A percentile compares a stretch with the other conserved stretches of the same genome.
Evolutionary conservation across 2,888 invertebrate species (phyloP).

Genomic region (Gymnoscelis rufifasciata): DNA sequence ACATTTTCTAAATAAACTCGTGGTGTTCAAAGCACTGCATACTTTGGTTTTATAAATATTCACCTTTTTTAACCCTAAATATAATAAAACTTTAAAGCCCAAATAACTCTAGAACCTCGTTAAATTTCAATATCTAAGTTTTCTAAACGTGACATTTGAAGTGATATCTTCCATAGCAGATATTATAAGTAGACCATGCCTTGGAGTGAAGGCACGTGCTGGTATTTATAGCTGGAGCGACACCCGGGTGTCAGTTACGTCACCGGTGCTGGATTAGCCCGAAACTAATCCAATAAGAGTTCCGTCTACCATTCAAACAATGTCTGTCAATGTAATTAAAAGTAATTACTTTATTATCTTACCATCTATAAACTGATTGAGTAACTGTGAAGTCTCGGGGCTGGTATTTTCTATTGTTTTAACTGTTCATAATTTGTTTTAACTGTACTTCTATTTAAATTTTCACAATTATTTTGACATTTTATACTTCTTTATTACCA

Average conservation of each 20-base stretch:
- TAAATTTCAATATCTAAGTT: slow-evolving; percentile 3
- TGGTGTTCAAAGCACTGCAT: too few species aligned
- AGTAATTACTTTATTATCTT: slow-evolving; percentile 24
- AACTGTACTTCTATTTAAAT: too few species aligned
- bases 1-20: too few species aligned
- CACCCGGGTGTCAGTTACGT: slow-evolving; percentile 63
- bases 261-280: slow-evolving; percentile 49
- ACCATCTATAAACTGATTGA: slow-evolving; percentile 11
- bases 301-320: slow-evolving; percentile 14
- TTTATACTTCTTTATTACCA: too few species aligned
- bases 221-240: slow-evolving; percentile 62
- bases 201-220: slow-evolving; percentile 55
- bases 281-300: slow-evolving; percentile 36
- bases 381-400: background rate
- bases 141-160: slow-evolving; percentile 7
- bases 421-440: background rate
- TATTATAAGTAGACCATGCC: slow-evolving; percentile 44
- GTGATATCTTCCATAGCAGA: slow-evolving; percentile 14
- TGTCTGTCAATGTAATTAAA: slow-evolving; percentile 27
- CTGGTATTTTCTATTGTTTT: background rate
- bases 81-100: too few species aligned
- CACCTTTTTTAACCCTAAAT: too few species aligned
- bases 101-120: background rate
- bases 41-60: too few species aligned
- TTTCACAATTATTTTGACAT: too few species aligned